These are phyloP conservation scores for Prionace glauca DNA, from an alignment of 2,797 vertebrate genomes.

Conservation along the genomic window DNA sequence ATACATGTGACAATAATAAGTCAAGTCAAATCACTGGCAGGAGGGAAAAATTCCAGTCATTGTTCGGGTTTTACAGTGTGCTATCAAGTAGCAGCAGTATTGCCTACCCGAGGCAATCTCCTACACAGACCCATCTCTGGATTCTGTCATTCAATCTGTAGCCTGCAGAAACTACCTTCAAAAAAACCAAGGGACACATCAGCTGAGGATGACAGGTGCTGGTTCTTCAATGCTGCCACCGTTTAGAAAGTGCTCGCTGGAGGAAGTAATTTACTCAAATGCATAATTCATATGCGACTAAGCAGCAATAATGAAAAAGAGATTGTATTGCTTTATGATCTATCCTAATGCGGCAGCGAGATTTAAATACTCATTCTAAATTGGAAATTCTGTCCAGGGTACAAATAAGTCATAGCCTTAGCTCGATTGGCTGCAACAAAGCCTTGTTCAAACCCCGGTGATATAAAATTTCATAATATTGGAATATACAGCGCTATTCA, in stretches of 20 bases:
- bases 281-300: constrained; percentile 8
- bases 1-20: no score
- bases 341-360: neutral
- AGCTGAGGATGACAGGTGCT: neutral
- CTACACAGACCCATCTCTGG: neutral
- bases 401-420: neutral
- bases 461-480: neutral
- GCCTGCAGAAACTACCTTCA: neutral
- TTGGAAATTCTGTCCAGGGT: neutral
- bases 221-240: neutral
- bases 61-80: neutral
- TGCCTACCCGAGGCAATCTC: neutral
- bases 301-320: constrained; percentile 4
- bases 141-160: neutral
- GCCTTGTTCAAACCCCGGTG: neutral
- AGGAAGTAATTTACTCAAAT: neutral
- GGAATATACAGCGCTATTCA: constrained; percentile 9
- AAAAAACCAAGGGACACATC: neutral
- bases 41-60: no score
- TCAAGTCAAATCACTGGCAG: no score
- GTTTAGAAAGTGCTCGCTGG: neutral
- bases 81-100: neutral
- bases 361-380: neutral
- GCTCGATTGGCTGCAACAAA: neutral
- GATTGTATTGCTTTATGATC: neutral